phyloP scores from a whole-genome alignment of 2,888 invertebrate species.

The Zootermopsis nevadensis region DNA sequence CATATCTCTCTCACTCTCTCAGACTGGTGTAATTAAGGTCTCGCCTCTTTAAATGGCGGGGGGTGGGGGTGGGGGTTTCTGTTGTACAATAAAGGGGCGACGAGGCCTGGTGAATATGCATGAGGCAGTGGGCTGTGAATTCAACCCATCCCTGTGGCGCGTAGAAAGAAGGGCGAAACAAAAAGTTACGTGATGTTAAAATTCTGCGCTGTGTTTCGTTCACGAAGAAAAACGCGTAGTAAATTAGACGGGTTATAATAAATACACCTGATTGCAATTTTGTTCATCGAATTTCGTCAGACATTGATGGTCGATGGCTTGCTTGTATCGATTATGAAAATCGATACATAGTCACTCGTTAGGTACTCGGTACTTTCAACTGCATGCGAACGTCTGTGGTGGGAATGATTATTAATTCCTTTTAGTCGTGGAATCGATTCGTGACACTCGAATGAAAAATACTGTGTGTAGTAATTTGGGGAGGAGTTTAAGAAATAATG shows the following conservation, averaged over 20 bases:
- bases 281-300: neutral
- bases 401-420: too few species aligned
- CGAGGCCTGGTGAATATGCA: constrained; percentile 32
- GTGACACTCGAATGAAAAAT: too few species aligned
- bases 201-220: neutral
- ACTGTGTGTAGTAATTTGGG: too few species aligned
- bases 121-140: neutral
- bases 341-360: too few species aligned
- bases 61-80: constrained; percentile 8
- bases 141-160: constrained; percentile 16
- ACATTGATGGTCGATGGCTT: too few species aligned
- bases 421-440: too few species aligned
- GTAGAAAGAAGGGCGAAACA: neutral
- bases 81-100: constrained; percentile 33
- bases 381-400: too few species aligned
- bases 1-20: constrained; percentile 2
- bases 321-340: too few species aligned
- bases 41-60: constrained; percentile 8
- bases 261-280: too few species aligned
- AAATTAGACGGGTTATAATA: neutral
- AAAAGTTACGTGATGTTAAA: neutral
- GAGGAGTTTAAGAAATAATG: too few species aligned
- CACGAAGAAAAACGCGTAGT: neutral
- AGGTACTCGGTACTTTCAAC: too few species aligned
- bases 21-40: constrained; percentile 30